Percentiles rank a stretch among this genome's conserved stretches.
Evolutionary conservation across 2,888 invertebrate genomes (phyloP).

Genomic region (Alloscopus bannaensis): DNA sequence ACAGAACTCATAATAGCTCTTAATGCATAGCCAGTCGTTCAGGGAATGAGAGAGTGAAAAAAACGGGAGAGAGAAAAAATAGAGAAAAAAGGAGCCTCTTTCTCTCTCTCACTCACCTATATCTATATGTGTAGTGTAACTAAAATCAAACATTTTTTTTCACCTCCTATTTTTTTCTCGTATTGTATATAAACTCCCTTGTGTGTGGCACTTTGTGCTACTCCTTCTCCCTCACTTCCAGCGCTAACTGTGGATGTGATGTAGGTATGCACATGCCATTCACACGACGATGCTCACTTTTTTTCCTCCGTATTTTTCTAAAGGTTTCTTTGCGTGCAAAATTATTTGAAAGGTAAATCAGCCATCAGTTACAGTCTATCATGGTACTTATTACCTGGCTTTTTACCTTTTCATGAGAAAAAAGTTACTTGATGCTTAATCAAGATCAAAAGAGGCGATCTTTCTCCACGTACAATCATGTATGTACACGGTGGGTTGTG

Average conservation of each 20-base stretch:
- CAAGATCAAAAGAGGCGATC: conserved; percentile 61
- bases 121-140: neutral
- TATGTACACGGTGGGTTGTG: neutral
- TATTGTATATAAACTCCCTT: no score
- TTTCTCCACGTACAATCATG: no score
- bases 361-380: conserved; percentile 62
- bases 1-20: conserved; percentile 34
- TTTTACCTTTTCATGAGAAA: conserved; percentile 55
- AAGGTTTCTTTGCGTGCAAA: conserved; percentile 66
- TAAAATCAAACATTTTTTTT: neutral
- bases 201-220: neutral
- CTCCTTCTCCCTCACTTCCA: neutral
- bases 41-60: no score
- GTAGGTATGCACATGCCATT: no score
- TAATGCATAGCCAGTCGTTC: conserved; percentile 40
- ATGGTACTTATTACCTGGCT: conserved; percentile 53
- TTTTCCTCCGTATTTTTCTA: conserved; percentile 35
- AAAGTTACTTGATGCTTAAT: conserved; percentile 64
- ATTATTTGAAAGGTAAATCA: conserved; percentile 65
- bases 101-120: neutral
- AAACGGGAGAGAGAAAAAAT: neutral
- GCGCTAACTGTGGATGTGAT: neutral
- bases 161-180: neutral
- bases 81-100: conserved; percentile 11
- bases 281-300: neutral